phyloP scores from a whole-genome alignment of 2,113 vertebrate species.

The Protomyctophum bolini region DNA sequence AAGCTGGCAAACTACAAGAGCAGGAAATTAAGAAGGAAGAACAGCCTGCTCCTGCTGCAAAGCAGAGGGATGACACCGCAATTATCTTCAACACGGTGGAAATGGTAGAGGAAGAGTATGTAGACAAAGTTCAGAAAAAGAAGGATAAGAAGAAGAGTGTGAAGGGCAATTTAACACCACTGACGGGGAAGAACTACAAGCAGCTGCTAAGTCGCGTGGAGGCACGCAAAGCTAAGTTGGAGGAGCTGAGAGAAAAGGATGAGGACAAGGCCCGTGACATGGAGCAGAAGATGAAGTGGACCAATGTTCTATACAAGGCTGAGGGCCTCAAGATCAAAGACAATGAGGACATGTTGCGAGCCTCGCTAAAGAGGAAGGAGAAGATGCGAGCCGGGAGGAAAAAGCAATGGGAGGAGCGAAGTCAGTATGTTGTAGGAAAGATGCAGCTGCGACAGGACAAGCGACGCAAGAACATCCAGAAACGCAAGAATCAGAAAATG shows the following conservation, averaged over 20 bases:
- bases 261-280: constrained; percentile 80
- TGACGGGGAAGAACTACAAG: constrained; percentile 92
- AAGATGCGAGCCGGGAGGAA: constrained; percentile 77
- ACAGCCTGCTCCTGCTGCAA: rapidly evolving
- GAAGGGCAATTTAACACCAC: constrained; percentile 88
- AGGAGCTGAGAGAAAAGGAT: constrained; percentile 84
- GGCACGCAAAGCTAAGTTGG: constrained; percentile 82
- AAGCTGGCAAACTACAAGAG: constrained; percentile 32
- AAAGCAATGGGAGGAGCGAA: constrained; percentile 82
- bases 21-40: constrained; percentile 47
- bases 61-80: constrained; percentile 54
- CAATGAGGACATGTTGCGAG: constrained; percentile 82
- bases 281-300: constrained; percentile 90
- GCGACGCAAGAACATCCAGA: constrained; percentile 85
- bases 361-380: constrained; percentile 89
- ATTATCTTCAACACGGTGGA: constrained; percentile 89
- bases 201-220: constrained; percentile 89
- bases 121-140: constrained; percentile 78
- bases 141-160: constrained; percentile 79
- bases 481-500: constrained; percentile 72
- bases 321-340: constrained; percentile 92
- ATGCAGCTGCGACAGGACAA: constrained; percentile 91
- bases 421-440: constrained; percentile 80
- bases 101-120: constrained; percentile 73
- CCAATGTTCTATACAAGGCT: constrained; percentile 89